phyloP scores from a whole-genome alignment of 2,888 invertebrate species.

The Noctua janthe region DNA sequence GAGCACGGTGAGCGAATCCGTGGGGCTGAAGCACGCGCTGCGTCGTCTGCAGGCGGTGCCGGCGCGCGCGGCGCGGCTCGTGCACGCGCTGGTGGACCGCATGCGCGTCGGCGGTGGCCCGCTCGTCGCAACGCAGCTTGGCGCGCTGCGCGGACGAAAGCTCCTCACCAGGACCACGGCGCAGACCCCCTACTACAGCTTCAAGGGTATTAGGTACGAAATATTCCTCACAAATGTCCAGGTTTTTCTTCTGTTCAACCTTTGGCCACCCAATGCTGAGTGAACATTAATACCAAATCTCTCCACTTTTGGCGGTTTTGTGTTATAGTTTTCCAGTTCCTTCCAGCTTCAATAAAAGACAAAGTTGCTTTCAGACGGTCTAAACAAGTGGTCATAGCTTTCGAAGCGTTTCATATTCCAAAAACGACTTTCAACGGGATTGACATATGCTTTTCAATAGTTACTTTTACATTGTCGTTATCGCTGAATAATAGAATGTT shows the following conservation, averaged over 20 bases:
- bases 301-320: neutral
- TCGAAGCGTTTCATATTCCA: neutral
- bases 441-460: neutral
- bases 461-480: too few relatives aligned
- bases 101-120: slow-evolving; percentile 89
- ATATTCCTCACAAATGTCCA: neutral
- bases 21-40: slow-evolving; percentile 86
- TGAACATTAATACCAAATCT: neutral
- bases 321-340: neutral
- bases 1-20: slow-evolving; percentile 88
- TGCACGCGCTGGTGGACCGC: slow-evolving; percentile 87
- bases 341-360: neutral
- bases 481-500: neutral
- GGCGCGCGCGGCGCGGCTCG: slow-evolving; percentile 86
- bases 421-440: neutral
- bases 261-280: neutral
- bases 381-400: neutral
- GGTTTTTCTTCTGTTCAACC: neutral
- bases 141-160: slow-evolving; percentile 84
- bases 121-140: slow-evolving; percentile 81
- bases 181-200: slow-evolving; percentile 86
- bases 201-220: slow-evolving; percentile 87
- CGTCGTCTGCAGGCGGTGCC: slow-evolving; percentile 87
- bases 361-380: neutral
- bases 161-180: slow-evolving; percentile 83